Evolutionary conservation across 1,140 invertebrate genomes (phyloP).

Genomic region (Bombus ignitus): DNA sequence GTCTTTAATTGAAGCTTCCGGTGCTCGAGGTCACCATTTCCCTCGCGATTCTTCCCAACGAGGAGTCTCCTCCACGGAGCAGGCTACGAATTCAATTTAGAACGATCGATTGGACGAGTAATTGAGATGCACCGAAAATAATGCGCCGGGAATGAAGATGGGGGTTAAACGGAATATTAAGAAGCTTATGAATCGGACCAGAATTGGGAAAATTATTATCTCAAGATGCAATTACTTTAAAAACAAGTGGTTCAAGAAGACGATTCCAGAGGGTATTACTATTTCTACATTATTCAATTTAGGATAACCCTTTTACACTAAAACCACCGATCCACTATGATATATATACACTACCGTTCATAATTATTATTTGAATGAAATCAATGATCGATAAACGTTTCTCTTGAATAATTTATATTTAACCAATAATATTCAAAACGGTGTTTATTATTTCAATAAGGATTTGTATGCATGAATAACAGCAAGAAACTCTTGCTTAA

Average conservation of each 20-base stretch:
- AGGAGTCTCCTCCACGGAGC: neutral
- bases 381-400: too few relatives aligned
- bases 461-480: too few relatives aligned
- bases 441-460: too few relatives aligned
- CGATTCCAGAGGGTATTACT: neutral
- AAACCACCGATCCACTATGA: neutral
- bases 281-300: neutral
- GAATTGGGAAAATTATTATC: neutral
- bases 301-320: neutral
- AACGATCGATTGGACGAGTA: constrained; percentile 5
- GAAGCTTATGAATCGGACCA: neutral
- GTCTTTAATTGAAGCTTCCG: constrained; percentile 1
- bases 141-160: neutral
- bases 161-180: neutral
- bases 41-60: neutral
- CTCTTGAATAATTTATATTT: too few relatives aligned
- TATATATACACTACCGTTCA: neutral
- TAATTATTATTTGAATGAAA: neutral
- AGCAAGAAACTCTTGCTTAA: too few relatives aligned
- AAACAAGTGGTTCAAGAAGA: neutral
- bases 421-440: too few relatives aligned
- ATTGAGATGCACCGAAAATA: constrained; percentile 16
- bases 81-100: neutral
- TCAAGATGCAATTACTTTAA: neutral
- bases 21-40: neutral